These are phyloP conservation scores for Dorcus parallelipipedus DNA, from an alignment of 2,888 invertebrate species.

Conservation along the genomic window DNA sequence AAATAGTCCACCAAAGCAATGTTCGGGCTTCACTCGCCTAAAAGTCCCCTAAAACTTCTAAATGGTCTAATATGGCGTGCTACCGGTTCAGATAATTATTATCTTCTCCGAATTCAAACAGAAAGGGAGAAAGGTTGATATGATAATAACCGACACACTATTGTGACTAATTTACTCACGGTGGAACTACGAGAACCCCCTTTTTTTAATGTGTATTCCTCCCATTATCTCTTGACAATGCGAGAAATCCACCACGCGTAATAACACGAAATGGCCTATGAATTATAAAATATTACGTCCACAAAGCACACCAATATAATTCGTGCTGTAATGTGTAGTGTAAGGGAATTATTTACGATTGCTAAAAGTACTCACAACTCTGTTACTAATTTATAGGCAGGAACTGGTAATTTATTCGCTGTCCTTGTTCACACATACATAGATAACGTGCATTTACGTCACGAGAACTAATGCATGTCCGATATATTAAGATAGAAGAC, in stretches of 20 bases:
- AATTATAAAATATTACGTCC: not conserved
- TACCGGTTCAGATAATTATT: not conserved
- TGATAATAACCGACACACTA: not conserved
- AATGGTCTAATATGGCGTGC: too few species aligned
- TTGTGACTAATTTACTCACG: not conserved
- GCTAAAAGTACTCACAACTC: conserved; percentile 39
- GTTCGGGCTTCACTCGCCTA: too few species aligned
- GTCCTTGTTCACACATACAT: conserved; percentile 43
- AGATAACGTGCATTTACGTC: conserved; percentile 42
- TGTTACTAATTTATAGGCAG: conserved; percentile 40
- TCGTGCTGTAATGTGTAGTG: conserved; percentile 29
- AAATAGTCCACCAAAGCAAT: not conserved
- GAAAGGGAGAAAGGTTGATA: not conserved
- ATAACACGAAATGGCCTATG: not conserved
- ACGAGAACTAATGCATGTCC: too few species aligned
- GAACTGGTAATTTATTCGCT: conserved; percentile 45
- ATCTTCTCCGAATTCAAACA: not conserved
- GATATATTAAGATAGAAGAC: too few species aligned
- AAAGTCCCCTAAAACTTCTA: too few species aligned
- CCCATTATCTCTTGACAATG: not conserved
- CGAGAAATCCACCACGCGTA: not conserved
- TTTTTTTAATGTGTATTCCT: too few species aligned
- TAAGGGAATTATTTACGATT: conserved; percentile 36
- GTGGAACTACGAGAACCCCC: not conserved
- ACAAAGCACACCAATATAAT: conserved; percentile 3